phyloP scores from a whole-genome alignment of 1,140 invertebrate genomes.

The Papilio dardanus region DNA sequence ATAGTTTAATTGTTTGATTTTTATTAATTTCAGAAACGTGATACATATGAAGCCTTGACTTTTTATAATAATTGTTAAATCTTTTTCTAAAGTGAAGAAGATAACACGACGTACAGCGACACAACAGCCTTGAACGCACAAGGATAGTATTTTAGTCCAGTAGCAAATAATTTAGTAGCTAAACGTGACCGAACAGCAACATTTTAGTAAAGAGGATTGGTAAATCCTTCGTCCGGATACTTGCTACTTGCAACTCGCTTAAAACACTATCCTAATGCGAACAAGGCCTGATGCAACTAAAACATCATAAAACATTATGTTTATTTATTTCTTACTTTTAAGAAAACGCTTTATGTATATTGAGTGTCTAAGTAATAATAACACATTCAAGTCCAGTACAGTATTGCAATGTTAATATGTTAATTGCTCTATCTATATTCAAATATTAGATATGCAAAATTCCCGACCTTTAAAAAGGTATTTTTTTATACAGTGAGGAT shows the following conservation, averaged over 20 bases:
- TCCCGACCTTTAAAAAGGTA: neutral
- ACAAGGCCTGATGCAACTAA: neutral
- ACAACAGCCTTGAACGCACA: no score
- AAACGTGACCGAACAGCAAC: no score
- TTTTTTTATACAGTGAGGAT: neutral
- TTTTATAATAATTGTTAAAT: neutral
- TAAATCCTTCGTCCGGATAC: no score
- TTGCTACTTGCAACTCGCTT: no score
- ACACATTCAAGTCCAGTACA: no score
- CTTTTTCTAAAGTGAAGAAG: neutral
- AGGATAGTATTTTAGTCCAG: no score
- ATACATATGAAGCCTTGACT: slow-evolving; percentile 4
- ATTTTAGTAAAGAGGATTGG: no score
- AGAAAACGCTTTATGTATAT: no score
- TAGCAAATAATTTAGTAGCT: no score
- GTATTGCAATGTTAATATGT: neutral
- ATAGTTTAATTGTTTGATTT: neutral
- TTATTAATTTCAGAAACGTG: neutral
- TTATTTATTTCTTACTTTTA: neutral
- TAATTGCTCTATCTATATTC: neutral
- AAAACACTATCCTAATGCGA: no score
- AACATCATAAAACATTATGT: neutral
- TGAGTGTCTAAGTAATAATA: no score
- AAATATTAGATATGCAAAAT: neutral
- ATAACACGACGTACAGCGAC: no score